Evolutionary conservation across 2,888 invertebrate genomes (phyloP), one percentile per base, ranked within the genome.

Genomic region (Meganola albula): DNA sequence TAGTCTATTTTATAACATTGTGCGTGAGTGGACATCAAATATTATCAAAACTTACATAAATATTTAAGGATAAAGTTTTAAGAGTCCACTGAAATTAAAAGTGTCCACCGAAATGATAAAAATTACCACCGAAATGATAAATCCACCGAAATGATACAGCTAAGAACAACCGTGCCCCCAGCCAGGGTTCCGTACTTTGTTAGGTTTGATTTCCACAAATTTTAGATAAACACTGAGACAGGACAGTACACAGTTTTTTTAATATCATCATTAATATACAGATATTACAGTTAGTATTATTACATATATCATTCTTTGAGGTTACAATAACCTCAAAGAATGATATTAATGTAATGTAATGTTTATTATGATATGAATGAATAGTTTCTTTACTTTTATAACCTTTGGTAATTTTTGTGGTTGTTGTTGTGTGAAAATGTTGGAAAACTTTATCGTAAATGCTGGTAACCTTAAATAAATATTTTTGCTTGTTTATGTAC

Each of bases 31-130:
- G 10, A 10, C 23, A 23, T 10, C 23, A 23, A 23, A 23, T 23
- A 23, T 27, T 7, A 27, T 27, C 27, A 27, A 27, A 27, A 27
- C 27, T n/a, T 27, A 27, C 16, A 27, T 27, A 27, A 28, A 21
- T 28, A 12, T 28, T 28, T 28, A 25, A 25, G 25, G 25, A 25
- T 25, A 9, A 25, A 25, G n/a, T 4, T 25, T 25, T 25, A 25
- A 25, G 25, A 13, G 14, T 25, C 14, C 25, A 25, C 25, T 25
- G 25, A 24, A 24, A 24, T 24, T 12, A 25, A 25, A 25, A 25
- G 25, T 25, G 25, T 25, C 25, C 14, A 14, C 25, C 25, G 14
- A 13, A 25, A 25, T 25, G 25, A 25, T 13, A 24, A 24, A 24
- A 24, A 24, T 24, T 16, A 24, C 24, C 24, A 24, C 24, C 24